Base-by-base conservation (phyloP, 2,113 vertebrate genomes). In the Etia nguti region DNA sequence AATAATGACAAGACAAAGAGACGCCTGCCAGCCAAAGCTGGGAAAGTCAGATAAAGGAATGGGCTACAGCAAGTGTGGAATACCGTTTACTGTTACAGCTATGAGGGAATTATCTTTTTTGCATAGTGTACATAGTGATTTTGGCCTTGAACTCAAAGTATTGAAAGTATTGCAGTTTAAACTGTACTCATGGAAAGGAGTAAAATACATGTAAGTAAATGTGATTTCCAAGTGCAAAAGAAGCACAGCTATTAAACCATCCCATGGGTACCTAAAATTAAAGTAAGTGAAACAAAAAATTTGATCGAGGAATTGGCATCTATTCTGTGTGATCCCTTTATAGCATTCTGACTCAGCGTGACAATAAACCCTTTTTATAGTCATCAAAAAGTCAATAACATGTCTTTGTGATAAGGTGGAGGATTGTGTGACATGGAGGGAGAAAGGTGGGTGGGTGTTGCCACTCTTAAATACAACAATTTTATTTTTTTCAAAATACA, bases 401-500 rank as follows among this genome's bases (percentile, higher is more conserved):
- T 22, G 68, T 90, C 26, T 84, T 83, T 24, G 48, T 80, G 8
- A 60, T 56, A 87, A 62, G 59, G 81, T 84, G 75, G 80, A 88
- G 85, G 84, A 88, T 80, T 41, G 50, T 59, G 41, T 85, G 18
- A 15, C 62, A 16, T 3, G 6, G 34, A 36, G 24, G 68, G 75
- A 20, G 12, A 59, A 38, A 41, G 24, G 4, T 10, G 22, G 52
- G 26, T 29, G 50, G 62, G 48, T 8, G 59, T 86, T 73, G 62
- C 54, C 82, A 81, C 90, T 92, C 89, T 82, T 79, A 86, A 87
- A 86, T 80, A 91, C 88, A 90, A 84, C 86, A 68, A 62, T 90
- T 86, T 85, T 11, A 18, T 80, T 54, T 57, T 86, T 90, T 73
- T 18, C 52, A 41, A 81, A 90, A 93, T 94, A 96, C 95, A 96